Conservation (phyloP, 2,797 vertebrate species). For the Oreonectes daqikongensis region DNA sequence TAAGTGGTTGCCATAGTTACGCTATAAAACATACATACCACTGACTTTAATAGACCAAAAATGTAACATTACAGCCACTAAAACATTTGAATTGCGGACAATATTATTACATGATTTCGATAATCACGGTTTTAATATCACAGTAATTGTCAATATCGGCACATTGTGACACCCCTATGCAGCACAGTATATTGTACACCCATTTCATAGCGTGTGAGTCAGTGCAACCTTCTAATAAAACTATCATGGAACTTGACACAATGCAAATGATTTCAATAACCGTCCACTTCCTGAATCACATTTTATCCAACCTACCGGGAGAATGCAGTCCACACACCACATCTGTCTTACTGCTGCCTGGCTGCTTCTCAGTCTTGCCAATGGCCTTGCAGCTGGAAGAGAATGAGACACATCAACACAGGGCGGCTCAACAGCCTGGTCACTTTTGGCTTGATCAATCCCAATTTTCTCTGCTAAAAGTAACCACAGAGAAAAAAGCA, state of each 20-base stretch:
- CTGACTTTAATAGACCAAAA: no score
- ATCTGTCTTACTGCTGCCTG: constrained; percentile 80
- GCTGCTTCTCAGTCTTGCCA: constrained; percentile 73
- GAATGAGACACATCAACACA: constrained; percentile 34
- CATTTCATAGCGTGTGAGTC: no score
- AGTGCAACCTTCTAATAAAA: neutral
- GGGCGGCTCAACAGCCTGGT: constrained; percentile 20
- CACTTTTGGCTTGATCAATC: constrained; percentile 49
- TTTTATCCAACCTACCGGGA: constrained; percentile 61
- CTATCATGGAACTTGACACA: neutral
- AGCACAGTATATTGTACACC: no score
- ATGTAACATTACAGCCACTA: no score
- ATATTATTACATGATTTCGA: no score
- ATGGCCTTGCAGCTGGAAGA: constrained; percentile 83
- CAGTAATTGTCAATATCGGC: no score
- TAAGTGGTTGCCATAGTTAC: no score
- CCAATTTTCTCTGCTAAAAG: constrained; percentile 38
- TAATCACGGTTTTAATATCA: no score
- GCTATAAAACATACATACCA: no score
- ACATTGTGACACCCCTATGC: no score
- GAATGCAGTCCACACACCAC: constrained; percentile 74
- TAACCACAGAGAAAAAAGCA: constrained; percentile 56
- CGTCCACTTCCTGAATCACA: neutral
- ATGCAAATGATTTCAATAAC: neutral
- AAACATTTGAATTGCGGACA: no score